A percentile compares a stretch with the other conserved stretches of the same genome.
These are phyloP conservation scores for Siphamia tubifer DNA, from an alignment of 2,113 vertebrate genomes.

Conservation along the genomic window DNA sequence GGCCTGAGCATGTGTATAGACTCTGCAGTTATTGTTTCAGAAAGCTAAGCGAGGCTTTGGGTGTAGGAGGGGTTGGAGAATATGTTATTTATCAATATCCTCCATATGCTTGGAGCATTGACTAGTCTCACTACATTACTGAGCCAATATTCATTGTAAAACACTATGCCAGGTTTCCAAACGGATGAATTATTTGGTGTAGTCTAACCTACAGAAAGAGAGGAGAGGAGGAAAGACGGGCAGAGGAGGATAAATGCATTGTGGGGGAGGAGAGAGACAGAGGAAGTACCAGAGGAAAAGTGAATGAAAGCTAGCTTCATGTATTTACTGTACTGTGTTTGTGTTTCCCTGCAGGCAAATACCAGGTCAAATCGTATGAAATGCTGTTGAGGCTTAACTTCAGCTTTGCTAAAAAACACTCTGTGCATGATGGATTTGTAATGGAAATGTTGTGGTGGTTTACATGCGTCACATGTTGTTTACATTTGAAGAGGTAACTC, in stretches of 20 bases:
- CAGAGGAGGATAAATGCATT: constrained; percentile 38
- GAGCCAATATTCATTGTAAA: constrained; percentile 41
- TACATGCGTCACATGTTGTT: constrained; percentile 10
- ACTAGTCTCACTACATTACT: constrained; percentile 22
- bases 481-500: constrained; percentile 5
- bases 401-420: constrained; percentile 20
- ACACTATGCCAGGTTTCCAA: constrained; percentile 24
- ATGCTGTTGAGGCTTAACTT: constrained; percentile 17
- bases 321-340: constrained; percentile 28
- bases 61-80: constrained; percentile 40
- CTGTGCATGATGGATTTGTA: constrained; percentile 16
- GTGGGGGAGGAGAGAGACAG: constrained; percentile 29
- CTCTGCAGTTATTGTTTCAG: constrained; percentile 29
- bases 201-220: constrained; percentile 25
- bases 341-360: constrained; percentile 40
- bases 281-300: constrained; percentile 1
- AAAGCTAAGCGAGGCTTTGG: neutral
- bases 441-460: constrained; percentile 35
- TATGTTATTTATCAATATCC: constrained; percentile 56
- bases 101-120: constrained; percentile 43
- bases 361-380: constrained; percentile 39
- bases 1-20: neutral
- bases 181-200: constrained; percentile 27
- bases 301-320: constrained; percentile 34
- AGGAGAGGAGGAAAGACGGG: neutral